A percentile compares a stretch with the other conserved stretches of the same genome.
Conservation (phyloP, 2,888 invertebrate species). For the Nasonovia ribisnigri region DNA sequence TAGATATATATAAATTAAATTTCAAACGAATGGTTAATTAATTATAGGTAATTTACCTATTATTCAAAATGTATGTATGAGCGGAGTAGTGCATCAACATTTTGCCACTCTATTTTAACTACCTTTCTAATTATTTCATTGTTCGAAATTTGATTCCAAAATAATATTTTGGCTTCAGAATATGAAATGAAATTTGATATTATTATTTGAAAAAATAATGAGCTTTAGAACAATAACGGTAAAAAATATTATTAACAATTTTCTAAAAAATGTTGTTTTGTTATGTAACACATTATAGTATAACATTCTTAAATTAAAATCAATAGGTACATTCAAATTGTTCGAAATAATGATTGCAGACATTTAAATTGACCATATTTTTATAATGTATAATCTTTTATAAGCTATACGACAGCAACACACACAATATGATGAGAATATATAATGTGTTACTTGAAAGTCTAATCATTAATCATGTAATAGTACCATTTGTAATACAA, state of each 20-base stretch:
- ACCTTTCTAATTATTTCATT: no score
- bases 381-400: neutral
- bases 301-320: neutral
- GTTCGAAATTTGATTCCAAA: neutral
- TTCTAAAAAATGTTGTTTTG: no score
- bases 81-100: neutral
- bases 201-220: no score
- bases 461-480: neutral
- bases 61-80: neutral
- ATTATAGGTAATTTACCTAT: neutral
- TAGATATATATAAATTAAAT: neutral
- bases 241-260: no score
- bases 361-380: neutral
- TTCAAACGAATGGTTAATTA: neutral
- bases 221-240: no score
- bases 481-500: neutral
- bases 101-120: neutral
- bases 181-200: no score
- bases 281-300: no score
- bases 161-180: no score
- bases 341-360: neutral
- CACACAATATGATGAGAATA: neutral
- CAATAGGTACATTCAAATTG: neutral
- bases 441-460: neutral
- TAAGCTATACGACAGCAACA: neutral